Evolutionary conservation across 2,888 invertebrate genomes (phyloP), one percentile per base, ranked within the genome.

Genomic region (Lysandra coridon): DNA sequence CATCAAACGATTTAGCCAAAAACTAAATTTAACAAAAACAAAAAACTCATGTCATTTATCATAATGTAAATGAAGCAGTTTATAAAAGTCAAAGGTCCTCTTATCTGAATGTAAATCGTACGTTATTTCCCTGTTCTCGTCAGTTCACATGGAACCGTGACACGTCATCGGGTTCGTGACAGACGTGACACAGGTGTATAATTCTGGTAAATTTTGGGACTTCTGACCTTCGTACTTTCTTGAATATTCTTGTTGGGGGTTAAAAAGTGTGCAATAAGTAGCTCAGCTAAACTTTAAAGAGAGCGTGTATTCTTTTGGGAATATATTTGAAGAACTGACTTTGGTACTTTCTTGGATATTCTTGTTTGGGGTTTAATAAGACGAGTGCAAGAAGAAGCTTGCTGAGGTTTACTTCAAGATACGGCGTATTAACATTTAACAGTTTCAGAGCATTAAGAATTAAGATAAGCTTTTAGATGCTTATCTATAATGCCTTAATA

Each of bases 21-120:
- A 40, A 5, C 5, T n/a, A 17, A 14, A 30, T 37, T 37, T 23
- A 49, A 53, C 44, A 49, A 30, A 12, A 53, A 30, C 44, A 23
- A 75, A 75, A 75, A 44, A 17, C n/a, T 12, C 49, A 75, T 30
- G 30, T 49, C 14, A 44, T 53, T 75, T 23, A 75, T 75, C 75
- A 75, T 23, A 53, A 75, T 75, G 75, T 44, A 75, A 75, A 82
- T 81, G 80, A 79, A 78, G 79, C 78, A 80, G 78, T 60, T 79
- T 78, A 78, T 78, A 77, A 81, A 76, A 79, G 76, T 77, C 74
- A 81, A 78, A 81, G 82, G 78, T 73, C 78, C 60, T 79, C 80
- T 82, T 83, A 83, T 83, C 83, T 83, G 80, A 81, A 83, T 83
- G 82, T 82, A 81, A 80, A 84, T 84, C 82, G 81, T 77, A 78